Evolutionary conservation across 2,888 invertebrate species (phyloP).

Genomic region (Orthonevra nobilis): DNA sequence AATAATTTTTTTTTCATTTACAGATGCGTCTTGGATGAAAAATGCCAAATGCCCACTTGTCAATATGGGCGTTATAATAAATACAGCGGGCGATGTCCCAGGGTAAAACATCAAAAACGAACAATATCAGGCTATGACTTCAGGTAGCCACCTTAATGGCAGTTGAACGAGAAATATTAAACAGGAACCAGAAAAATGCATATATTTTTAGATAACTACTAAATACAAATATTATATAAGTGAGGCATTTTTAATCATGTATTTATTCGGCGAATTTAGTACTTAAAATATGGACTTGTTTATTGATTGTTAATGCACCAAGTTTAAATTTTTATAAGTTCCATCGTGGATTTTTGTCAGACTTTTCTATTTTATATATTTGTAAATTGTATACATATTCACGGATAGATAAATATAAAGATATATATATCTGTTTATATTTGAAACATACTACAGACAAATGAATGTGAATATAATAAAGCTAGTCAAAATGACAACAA

Average conservation of each 20-base stretch:
- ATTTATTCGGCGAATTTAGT: slow-evolving; percentile 49
- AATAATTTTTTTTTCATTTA: slow-evolving; percentile 4
- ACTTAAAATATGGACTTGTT: slow-evolving; percentile 39
- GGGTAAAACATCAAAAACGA: slow-evolving; percentile 67
- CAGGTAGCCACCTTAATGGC: slow-evolving; percentile 57
- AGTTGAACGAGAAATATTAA: slow-evolving; percentile 37
- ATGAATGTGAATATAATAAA: slow-evolving; percentile 69
- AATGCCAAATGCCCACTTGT: slow-evolving; percentile 76
- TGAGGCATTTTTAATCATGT: slow-evolving; percentile 38
- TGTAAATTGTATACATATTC: background rate
- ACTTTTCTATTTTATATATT: slow-evolving; percentile 9
- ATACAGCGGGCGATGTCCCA: slow-evolving; percentile 78
- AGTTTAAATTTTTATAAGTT: background rate
- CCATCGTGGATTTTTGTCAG: slow-evolving; percentile 2
- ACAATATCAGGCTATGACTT: slow-evolving; percentile 64
- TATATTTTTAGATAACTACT: background rate
- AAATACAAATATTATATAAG: slow-evolving; percentile 19
- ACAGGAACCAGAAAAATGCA: background rate
- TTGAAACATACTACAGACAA: background rate
- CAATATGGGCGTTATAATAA: slow-evolving; percentile 76
- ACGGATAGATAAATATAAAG: background rate
- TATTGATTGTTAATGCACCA: slow-evolving; percentile 13
- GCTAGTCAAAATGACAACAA: slow-evolving; percentile 73
- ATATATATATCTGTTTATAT: slow-evolving; percentile 7
- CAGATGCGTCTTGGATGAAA: slow-evolving; percentile 77